These are phyloP conservation scores for Homarus americanus DNA, from an alignment of 1,140 invertebrate genomes.

Conservation along the genomic window DNA sequence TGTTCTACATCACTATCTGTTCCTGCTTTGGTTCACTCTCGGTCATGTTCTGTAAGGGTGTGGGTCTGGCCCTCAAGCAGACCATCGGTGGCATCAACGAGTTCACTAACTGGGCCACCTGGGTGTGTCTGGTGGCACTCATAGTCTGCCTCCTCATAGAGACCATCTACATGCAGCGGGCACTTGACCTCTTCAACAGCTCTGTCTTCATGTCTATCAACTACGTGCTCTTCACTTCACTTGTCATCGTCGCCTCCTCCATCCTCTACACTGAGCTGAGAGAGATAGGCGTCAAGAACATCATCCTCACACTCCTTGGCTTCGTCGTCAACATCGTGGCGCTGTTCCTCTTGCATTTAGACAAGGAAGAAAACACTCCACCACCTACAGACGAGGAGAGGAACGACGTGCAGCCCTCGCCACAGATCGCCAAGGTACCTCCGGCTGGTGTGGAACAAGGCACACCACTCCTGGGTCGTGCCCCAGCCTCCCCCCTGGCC, in stretches of 20 bases:
- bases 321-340: slow-evolving; percentile 73
- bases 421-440: slow-evolving; percentile 27
- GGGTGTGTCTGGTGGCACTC: slow-evolving; percentile 64
- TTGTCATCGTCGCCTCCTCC: slow-evolving; percentile 71
- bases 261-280: slow-evolving; percentile 70
- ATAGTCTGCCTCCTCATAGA: slow-evolving; percentile 66
- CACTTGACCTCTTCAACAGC: slow-evolving; percentile 73
- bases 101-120: slow-evolving; percentile 69
- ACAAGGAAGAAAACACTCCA: slow-evolving; percentile 53
- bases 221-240: slow-evolving; percentile 72
- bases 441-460: background rate
- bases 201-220: slow-evolving; percentile 74
- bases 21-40: slow-evolving; percentile 72
- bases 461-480: slow-evolving; percentile 47
- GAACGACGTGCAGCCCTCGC: background rate
- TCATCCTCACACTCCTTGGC: slow-evolving; percentile 70
- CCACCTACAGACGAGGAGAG: background rate
- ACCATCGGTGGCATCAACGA: slow-evolving; percentile 62
- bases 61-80: slow-evolving; percentile 70
- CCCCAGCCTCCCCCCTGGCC: slow-evolving; percentile 55
- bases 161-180: slow-evolving; percentile 72
- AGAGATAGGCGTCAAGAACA: slow-evolving; percentile 71
- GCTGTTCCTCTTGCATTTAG: slow-evolving; percentile 68
- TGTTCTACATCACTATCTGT: slow-evolving; percentile 73
- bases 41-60: slow-evolving; percentile 74